Evolutionary conservation across 2,797 vertebrate genomes (phyloP), one percentile per base, ranked within the genome.

Genomic region (Darevskia nairensis): DNA sequence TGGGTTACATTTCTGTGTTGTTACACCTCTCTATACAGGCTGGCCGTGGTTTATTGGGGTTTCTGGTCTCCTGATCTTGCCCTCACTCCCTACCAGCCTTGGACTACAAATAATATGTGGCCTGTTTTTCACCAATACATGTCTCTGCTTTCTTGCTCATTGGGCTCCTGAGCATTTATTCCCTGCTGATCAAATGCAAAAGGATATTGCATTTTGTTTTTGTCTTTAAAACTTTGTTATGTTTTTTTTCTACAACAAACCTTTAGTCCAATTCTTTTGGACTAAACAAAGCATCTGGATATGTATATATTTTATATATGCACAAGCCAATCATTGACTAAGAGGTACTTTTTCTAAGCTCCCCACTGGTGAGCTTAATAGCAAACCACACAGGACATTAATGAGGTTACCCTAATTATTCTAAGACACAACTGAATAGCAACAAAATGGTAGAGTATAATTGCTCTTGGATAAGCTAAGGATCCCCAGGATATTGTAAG

Each of bases 321-420:
- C 66, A 86, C 6, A 87, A 90, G 74, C 44, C 46, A 11, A 9
- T 77, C 41, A 41, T 19, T 90, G 29, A 80, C 71, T 66, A 77
- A 29, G 25, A 25, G 68, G 44, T 35, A 59, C 75, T 80, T 92
- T 13, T 29, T 2, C 68, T 71, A 79, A 82, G 32, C 4, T 90
- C 39, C 8, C 25, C 11, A 88, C 80, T 89, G 89, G 71, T 82
- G 87, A 87, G 3, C 35, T 78, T 76, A 80, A 8, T 87, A 85
- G 10, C 59, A 75, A 90, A 68, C 4, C 6, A 5, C 15, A 5
- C 13, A 32, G 69, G n/a, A 25, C 25, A 27, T 23, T 87, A 82
- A 50, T 23, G 89, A 89, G 23, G 2, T 84, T 86, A 90, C 81
- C 79, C 27, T 75, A 66, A 27, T 80, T 41, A 64, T 84, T 81